Conservation (phyloP, 2,797 vertebrate species). For the Emys orbicularis region DNA sequence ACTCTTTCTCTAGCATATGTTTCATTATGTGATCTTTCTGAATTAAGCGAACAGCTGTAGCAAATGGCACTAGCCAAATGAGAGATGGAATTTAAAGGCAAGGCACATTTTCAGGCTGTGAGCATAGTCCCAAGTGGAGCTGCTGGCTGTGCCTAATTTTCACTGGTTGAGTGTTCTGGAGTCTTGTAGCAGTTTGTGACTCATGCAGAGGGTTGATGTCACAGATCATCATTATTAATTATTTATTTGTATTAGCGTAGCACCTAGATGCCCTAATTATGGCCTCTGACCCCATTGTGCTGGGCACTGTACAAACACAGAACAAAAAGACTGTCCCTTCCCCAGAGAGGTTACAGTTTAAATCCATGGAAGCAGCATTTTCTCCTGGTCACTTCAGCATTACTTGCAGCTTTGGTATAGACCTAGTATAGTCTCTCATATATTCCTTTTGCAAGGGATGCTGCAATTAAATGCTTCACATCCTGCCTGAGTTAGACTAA, state of each 20-base stretch:
- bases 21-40: slow-evolving; percentile 66
- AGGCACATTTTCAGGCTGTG: slow-evolving; percentile 17
- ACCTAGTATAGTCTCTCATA: too few species aligned
- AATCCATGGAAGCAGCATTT: neutral
- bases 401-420: neutral
- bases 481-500: slow-evolving; percentile 87
- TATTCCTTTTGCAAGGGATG: slow-evolving; percentile 85
- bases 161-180: neutral
- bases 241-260: neutral
- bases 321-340: neutral
- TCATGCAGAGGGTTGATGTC: neutral
- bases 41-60: slow-evolving; percentile 79
- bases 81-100: slow-evolving; percentile 33
- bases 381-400: neutral
- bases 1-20: slow-evolving; percentile 63
- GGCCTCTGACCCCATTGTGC: neutral
- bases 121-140: neutral
- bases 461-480: slow-evolving; percentile 94
- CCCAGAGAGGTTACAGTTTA: neutral
- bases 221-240: neutral
- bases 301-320: rapidly evolving
- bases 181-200: neutral
- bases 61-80: slow-evolving; percentile 47
- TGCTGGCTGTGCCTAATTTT: neutral
- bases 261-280: neutral